These are phyloP conservation scores for Stegana nigrithorax DNA, from an alignment of 2,888 invertebrate species.

Conservation along the genomic window DNA sequence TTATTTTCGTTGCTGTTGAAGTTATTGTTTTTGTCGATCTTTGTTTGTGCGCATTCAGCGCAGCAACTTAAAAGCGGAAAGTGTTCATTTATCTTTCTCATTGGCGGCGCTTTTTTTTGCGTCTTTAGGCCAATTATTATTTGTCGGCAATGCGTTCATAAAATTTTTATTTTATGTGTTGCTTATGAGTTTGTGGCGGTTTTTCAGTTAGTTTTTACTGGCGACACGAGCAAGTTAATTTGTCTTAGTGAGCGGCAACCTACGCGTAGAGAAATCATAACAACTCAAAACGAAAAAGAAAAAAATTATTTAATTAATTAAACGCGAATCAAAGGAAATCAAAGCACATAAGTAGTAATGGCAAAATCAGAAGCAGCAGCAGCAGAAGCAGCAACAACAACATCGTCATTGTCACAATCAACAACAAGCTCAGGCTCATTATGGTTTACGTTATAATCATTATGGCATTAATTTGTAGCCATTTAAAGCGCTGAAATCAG, in stretches of 20 bases:
- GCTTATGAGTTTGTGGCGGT: background rate
- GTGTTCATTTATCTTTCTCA: constrained; percentile 10
- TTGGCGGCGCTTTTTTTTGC: background rate
- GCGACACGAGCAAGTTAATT: background rate
- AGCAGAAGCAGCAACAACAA: background rate
- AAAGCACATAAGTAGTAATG: too few species aligned
- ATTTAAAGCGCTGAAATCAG: constrained; percentile 48
- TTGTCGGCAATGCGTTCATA: background rate
- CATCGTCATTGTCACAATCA: background rate
- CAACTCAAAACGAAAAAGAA: constrained; percentile 20
- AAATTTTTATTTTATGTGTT: background rate
- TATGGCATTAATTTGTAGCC: constrained; percentile 58
- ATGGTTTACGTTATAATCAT: constrained; percentile 1
- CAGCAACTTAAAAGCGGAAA: constrained; percentile 8
- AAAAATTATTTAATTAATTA: too few species aligned
- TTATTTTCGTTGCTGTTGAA: too few species aligned
- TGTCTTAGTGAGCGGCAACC: background rate
- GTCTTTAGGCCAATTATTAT: background rate
- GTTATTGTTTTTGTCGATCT: too few species aligned
- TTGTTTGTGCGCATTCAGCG: too few species aligned
- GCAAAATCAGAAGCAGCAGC: too few species aligned
- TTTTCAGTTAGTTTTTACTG: background rate
- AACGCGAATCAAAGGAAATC: constrained; percentile 61
- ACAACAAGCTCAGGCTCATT: too few species aligned
- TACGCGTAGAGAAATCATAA: background rate